These are phyloP conservation scores for Pyrocephalus nanus DNA, from an alignment of 2,797 vertebrate species.

Conservation along the genomic window DNA sequence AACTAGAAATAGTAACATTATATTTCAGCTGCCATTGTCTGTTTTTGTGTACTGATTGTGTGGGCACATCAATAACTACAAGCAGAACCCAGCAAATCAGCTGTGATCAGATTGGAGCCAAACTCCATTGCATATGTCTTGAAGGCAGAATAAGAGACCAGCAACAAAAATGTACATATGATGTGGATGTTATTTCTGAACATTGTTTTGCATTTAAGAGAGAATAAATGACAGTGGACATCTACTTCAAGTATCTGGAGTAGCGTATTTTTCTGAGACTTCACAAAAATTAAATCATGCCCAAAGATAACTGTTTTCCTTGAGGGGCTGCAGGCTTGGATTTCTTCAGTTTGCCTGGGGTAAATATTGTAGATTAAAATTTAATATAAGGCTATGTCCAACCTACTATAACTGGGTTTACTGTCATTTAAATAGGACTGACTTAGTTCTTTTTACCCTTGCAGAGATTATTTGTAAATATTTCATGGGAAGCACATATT, in stretches of 20 bases:
- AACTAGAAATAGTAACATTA: background rate
- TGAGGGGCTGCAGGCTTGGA: background rate
- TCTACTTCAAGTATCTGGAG: background rate
- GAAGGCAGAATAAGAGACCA: background rate
- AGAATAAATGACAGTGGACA: background rate
- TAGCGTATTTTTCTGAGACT: background rate
- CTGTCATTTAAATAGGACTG: background rate
- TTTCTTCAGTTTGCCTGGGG: background rate
- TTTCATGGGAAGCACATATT: background rate
- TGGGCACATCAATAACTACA: background rate
- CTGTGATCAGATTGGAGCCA: background rate
- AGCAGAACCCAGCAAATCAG: background rate
- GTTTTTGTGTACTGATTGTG: background rate
- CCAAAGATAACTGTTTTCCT: background rate
- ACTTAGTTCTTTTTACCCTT: background rate
- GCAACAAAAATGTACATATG: background rate
- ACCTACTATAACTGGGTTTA: background rate
- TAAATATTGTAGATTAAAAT: background rate
- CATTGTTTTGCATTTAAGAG: background rate
- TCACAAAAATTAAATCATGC: background rate
- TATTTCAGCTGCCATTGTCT: background rate
- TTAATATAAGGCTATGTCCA: background rate
- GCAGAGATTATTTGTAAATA: background rate
- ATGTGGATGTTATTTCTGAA: background rate
- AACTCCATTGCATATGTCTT: background rate